Conservation (phyloP, 2,113 vertebrate species). For the Theropithecus gelada region DNA sequence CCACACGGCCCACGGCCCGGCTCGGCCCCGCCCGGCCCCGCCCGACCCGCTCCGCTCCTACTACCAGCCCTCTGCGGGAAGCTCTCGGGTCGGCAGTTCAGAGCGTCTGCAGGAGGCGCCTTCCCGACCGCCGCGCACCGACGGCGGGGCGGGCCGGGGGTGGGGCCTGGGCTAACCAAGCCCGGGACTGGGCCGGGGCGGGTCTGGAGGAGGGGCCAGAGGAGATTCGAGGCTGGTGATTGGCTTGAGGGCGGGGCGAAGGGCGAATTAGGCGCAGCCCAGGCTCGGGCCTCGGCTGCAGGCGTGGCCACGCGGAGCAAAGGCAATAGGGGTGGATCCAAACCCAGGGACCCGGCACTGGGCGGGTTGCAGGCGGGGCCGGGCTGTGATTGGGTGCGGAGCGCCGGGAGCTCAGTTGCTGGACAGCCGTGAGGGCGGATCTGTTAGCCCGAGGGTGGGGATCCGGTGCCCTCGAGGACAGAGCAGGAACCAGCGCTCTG, state of each 20-base stretch:
- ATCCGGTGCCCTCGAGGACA: neutral
- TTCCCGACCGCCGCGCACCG: constrained; percentile 66
- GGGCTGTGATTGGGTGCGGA: neutral
- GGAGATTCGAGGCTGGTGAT: neutral
- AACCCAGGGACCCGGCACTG: neutral
- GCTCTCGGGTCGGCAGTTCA: constrained; percentile 62
- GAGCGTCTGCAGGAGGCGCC: constrained; percentile 75
- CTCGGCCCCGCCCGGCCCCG: constrained; percentile 56
- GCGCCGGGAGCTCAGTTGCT: neutral
- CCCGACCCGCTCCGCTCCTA: constrained; percentile 66
- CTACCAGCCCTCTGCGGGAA: constrained; percentile 40
- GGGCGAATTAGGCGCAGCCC: neutral
- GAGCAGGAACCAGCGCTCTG: neutral
- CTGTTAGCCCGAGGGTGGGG: neutral
- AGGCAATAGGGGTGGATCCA: neutral
- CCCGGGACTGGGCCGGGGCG: constrained; percentile 46
- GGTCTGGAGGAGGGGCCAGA: neutral
- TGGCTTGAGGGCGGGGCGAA: constrained; percentile 7
- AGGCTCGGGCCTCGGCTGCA: neutral
- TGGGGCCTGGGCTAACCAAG: constrained; percentile 4
- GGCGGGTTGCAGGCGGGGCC: constrained; percentile 5
- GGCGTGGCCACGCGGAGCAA: neutral
- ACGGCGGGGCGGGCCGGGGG: constrained; percentile 71
- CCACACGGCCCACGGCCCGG: constrained; percentile 74
- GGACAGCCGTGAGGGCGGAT: neutral